A percentile compares a stretch with the other conserved stretches of the same genome.
phyloP scores from a whole-genome alignment of 2,797 vertebrate species.

The Esox lucius region DNA sequence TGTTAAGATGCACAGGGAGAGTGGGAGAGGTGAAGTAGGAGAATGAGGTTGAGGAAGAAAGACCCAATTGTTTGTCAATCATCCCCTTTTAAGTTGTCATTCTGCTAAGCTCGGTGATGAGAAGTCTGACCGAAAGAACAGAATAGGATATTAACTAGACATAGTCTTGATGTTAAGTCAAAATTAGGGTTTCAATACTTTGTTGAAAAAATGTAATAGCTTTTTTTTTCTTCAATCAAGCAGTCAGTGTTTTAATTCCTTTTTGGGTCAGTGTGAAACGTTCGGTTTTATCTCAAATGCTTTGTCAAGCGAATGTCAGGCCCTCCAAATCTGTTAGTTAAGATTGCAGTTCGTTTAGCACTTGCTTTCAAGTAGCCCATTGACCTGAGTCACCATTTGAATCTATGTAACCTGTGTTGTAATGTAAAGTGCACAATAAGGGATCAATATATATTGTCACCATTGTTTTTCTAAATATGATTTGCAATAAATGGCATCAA shows the following conservation, averaged over 20 bases:
- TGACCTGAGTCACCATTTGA: not conserved
- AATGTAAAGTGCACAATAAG: not conserved
- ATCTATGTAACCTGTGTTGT: not conserved
- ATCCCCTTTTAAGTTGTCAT: not conserved
- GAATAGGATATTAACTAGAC: not conserved
- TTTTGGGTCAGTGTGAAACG: not conserved
- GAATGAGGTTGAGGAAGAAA: not conserved
- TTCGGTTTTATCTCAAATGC: not conserved
- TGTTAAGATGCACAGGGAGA: not conserved
- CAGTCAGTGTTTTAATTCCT: not conserved
- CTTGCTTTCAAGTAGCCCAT: not conserved
- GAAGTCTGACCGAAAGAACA: not conserved
- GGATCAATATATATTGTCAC: not conserved
- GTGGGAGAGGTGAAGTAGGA: not conserved
- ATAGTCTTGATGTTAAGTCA: too few species aligned
- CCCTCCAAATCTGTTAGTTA: not conserved
- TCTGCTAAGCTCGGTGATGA: not conserved
- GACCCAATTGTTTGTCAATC: not conserved
- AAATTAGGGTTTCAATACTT: too few species aligned
- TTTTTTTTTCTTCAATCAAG: not conserved
- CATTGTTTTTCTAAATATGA: not conserved
- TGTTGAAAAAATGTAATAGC: too few species aligned
- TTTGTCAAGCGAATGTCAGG: not conserved
- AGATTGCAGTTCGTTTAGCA: not conserved
- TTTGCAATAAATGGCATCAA: not conserved